A percentile compares a stretch with the other conserved stretches of the same genome.
Evolutionary conservation across 2,888 invertebrate species (phyloP).

Genomic region (Plemyria rubiginata): DNA sequence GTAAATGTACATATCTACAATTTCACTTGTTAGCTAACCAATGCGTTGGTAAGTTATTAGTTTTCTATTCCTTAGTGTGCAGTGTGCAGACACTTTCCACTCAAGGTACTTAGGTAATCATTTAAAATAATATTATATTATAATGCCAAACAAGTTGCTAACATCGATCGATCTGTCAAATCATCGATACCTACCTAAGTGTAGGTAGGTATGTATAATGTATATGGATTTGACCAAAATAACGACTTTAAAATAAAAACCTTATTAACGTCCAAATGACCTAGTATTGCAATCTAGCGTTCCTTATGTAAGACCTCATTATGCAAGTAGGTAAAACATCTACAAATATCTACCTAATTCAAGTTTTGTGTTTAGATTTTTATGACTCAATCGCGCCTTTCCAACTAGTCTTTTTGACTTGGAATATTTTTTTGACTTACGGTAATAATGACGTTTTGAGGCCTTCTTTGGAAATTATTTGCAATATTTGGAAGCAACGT

Average conservation of each 20-base stretch:
- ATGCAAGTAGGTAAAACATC: neutral
- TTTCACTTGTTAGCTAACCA: constrained; percentile 2
- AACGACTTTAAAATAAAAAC: neutral
- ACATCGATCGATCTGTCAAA: no score
- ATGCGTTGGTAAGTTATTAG: constrained; percentile 5
- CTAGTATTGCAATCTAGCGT: neutral
- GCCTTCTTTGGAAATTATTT: no score
- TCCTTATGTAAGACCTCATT: neutral
- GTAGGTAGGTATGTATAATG: neutral
- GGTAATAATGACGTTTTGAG: no score
- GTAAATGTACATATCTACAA: no score
- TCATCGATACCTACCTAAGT: no score
- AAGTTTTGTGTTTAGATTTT: no score
- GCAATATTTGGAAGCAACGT: no score
- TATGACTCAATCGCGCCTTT: no score
- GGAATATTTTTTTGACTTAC: no score
- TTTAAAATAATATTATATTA: constrained; percentile 9
- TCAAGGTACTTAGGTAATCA: constrained; percentile 17
- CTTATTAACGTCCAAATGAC: neutral
- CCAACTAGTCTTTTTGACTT: no score
- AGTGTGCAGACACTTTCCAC: constrained; percentile 18
- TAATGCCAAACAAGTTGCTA: constrained; percentile 13
- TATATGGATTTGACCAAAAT: neutral
- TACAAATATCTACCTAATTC: neutral
- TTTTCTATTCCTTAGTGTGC: constrained; percentile 15